Evolutionary conservation across 2,797 vertebrate species (phyloP).

Genomic region (Danio albolineatus): DNA sequence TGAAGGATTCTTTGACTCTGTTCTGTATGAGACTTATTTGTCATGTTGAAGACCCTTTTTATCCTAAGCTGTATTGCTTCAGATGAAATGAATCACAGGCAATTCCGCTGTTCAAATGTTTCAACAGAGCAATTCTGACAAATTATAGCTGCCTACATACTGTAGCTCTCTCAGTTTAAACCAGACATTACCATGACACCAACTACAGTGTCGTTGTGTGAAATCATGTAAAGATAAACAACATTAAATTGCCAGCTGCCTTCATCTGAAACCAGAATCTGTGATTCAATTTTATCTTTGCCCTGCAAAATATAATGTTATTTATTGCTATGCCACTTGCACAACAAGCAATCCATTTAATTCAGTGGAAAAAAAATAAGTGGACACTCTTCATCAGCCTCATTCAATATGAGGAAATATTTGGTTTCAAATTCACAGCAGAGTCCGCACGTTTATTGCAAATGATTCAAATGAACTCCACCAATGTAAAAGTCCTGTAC

Average conservation of each 20-base stretch:
- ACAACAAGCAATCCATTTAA: background rate
- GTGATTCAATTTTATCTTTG: background rate
- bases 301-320: background rate
- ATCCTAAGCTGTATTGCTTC: constrained; percentile 7
- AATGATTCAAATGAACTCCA: background rate
- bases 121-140: constrained; percentile 13
- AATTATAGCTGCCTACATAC: constrained; percentile 14
- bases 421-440: background rate
- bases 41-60: constrained; percentile 4
- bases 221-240: background rate
- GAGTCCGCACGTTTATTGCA: background rate
- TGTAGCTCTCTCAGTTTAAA: background rate
- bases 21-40: background rate
- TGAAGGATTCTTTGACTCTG: background rate
- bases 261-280: background rate
- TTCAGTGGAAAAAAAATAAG: background rate
- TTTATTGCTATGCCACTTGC: constrained; percentile 3
- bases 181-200: background rate
- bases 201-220: constrained; percentile 6
- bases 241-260: background rate
- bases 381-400: background rate
- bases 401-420: background rate
- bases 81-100: background rate
- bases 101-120: constrained; percentile 5
- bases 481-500: background rate